These are phyloP conservation scores for Vombatus ursinus DNA, from an alignment of 2,113 vertebrate species.

Conservation along the genomic window DNA sequence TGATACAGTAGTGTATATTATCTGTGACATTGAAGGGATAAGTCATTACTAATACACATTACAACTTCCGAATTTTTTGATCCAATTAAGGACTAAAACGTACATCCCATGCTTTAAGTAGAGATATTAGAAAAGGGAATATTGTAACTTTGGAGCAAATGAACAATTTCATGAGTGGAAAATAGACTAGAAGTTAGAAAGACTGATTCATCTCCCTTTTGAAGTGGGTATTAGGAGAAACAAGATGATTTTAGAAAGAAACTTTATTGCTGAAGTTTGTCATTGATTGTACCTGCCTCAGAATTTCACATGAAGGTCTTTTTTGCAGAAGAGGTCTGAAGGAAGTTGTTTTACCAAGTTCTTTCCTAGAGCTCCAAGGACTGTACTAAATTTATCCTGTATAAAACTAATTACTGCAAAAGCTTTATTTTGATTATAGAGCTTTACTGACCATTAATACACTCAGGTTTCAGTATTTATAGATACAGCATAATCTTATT, in stretches of 20 bases:
- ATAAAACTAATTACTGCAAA: not conserved
- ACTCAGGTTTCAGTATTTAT: too few species aligned
- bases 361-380: too few species aligned
- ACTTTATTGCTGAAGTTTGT: not conserved
- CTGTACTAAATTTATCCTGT: too few species aligned
- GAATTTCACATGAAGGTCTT: not conserved
- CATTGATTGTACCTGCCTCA: not conserved
- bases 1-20: too few species aligned
- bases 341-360: too few species aligned
- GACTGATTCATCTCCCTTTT: not conserved
- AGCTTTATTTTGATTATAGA: not conserved
- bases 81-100: not conserved
- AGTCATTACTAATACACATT: not conserved
- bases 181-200: not conserved
- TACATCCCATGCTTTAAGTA: not conserved
- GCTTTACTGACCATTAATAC: not conserved
- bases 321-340: constrained; percentile 1
- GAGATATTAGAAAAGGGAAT: not conserved
- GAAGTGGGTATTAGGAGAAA: not conserved
- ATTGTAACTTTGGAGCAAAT: not conserved
- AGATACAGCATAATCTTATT: too few species aligned
- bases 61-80: not conserved
- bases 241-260: not conserved
- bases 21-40: not conserved
- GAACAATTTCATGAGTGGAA: not conserved